phyloP scores from a whole-genome alignment of 2,888 invertebrate genomes.

The Nowickia ferox region DNA sequence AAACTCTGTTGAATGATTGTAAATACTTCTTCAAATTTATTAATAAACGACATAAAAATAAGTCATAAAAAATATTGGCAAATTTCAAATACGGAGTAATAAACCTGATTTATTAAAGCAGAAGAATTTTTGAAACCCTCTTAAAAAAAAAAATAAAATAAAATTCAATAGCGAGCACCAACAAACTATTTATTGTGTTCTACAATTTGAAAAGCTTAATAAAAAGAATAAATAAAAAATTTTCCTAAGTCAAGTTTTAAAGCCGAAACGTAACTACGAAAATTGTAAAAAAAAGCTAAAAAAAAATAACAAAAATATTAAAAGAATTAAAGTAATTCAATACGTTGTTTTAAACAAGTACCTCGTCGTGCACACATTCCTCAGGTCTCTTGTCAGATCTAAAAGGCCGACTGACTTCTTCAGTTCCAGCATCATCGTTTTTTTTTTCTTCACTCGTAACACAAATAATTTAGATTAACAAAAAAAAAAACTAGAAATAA shows the following conservation, averaged over 20 bases:
- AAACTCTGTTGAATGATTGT: not conserved
- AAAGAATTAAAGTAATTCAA: slow-evolving; percentile 40
- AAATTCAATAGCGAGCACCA: not conserved
- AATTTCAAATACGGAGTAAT: not conserved
- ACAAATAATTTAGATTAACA: not conserved
- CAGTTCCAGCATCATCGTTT: slow-evolving; percentile 3
- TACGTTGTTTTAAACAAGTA: slow-evolving; percentile 1
- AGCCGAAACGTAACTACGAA: slow-evolving; percentile 27
- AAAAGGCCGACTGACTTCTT: slow-evolving; percentile 25
- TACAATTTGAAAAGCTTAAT: not conserved
- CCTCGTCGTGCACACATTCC: not conserved
- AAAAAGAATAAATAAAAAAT: not conserved
- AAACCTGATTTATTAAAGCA: slow-evolving; percentile 6
- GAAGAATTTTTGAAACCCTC: not conserved
- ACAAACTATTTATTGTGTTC: not conserved
- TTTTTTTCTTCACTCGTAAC: slow-evolving; percentile 20
- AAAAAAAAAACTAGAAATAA: not conserved
- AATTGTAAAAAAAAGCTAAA: slow-evolving; percentile 11
- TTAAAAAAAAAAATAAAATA: not conserved
- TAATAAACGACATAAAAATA: not conserved
- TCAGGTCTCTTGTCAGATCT: slow-evolving; percentile 17
- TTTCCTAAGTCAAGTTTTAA: slow-evolving; percentile 23
- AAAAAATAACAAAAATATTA: not conserved
- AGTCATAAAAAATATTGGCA: not conserved
- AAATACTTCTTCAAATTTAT: not conserved